Conservation (phyloP, 2,888 invertebrate genomes). For the Dolichopus griseipennis region DNA sequence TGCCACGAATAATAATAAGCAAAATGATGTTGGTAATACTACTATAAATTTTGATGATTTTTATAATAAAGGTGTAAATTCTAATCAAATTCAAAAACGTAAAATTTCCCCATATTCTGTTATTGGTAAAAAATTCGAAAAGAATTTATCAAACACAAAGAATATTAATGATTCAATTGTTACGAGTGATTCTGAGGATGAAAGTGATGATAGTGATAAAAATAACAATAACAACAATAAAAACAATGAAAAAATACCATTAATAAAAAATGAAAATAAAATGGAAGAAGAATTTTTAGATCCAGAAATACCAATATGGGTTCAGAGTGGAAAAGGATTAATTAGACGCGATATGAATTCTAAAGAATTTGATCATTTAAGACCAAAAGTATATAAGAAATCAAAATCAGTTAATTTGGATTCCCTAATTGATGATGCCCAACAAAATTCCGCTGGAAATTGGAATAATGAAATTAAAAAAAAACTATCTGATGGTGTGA, state of each 20-base stretch:
- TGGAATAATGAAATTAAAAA: not conserved
- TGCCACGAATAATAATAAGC: not conserved
- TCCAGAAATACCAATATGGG: constrained; percentile 15
- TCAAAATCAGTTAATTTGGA: not conserved
- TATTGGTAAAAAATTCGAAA: constrained; percentile 15
- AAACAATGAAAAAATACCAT: not conserved
- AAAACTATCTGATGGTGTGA: too few relatives aligned
- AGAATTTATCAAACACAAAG: constrained; percentile 10
- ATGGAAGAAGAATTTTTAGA: not conserved
- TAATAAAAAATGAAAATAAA: not conserved
- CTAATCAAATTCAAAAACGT: not conserved
- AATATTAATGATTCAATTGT: not conserved
- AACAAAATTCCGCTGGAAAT: not conserved
- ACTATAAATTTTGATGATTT: not conserved
- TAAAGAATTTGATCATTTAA: constrained; percentile 21
- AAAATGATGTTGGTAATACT: not conserved
- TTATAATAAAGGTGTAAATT: not conserved
- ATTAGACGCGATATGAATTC: constrained; percentile 21
- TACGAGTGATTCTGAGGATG: not conserved
- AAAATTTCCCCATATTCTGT: not conserved
- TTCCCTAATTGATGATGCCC: not conserved
- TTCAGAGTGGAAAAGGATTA: constrained; percentile 21
- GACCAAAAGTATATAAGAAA: not conserved
- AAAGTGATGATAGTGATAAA: constrained; percentile 6
- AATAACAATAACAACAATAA: not conserved